These are phyloP conservation scores for Gonioctena quinquepunctata DNA, from an alignment of 1,140 invertebrate species.

Conservation along the genomic window DNA sequence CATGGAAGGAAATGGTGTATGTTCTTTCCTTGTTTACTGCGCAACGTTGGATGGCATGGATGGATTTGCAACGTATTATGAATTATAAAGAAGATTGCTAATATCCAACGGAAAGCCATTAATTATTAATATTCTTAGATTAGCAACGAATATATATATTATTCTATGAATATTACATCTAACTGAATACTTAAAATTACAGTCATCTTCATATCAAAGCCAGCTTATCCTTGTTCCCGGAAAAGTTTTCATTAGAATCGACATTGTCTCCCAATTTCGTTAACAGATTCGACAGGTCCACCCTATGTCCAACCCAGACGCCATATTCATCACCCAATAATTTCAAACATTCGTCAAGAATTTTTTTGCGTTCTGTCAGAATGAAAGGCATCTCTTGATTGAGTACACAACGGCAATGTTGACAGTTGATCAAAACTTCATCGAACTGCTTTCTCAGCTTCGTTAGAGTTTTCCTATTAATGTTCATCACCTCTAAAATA, in stretches of 20 bases:
- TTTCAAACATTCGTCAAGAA: slow-evolving; percentile 36
- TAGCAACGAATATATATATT: too few species aligned
- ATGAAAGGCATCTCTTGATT: slow-evolving; percentile 34
- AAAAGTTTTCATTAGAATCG: neutral
- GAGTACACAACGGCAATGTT: slow-evolving; percentile 40
- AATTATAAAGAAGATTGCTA: too few species aligned
- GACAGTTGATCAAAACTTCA: slow-evolving; percentile 42
- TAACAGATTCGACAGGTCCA: neutral
- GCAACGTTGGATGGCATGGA: too few species aligned
- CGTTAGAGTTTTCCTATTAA: slow-evolving; percentile 38
- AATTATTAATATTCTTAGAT: too few species aligned
- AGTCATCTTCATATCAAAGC: too few species aligned
- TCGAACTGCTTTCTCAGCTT: slow-evolving; percentile 46
- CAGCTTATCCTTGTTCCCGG: too few species aligned
- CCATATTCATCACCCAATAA: slow-evolving; percentile 27
- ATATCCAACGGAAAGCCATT: too few species aligned
- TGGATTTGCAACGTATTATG: too few species aligned
- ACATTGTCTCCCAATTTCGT: neutral
- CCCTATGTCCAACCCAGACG: neutral
- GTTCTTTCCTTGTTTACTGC: too few species aligned
- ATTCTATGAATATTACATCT: too few species aligned
- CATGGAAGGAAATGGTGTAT: too few species aligned
- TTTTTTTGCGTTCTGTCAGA: slow-evolving; percentile 31
- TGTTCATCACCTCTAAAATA: slow-evolving; percentile 45
- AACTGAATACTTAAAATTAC: too few species aligned